Evolutionary conservation across 2,113 vertebrate genomes (phyloP), one percentile per base, ranked within the genome.

Genomic region (Galeopterus variegatus): DNA sequence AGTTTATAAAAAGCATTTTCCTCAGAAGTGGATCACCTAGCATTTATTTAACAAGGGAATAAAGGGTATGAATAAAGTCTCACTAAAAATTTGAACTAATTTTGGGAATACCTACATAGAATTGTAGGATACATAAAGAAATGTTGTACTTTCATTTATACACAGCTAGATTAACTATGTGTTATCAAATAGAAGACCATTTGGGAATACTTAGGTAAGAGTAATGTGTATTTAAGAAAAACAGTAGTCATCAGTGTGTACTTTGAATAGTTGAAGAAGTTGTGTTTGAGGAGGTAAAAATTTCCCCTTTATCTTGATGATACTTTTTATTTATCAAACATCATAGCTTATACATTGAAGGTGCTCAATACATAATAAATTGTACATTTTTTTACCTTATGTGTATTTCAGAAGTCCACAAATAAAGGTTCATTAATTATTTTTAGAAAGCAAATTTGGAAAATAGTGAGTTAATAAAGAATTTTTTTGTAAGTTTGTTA

Each of bases 361-460:
- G 23, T 84, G 80, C 62, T 87, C 8, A 80, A 1, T 54, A 60
- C 2, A 6, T 90, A 93, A 85, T 90, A 72, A 88, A 28, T 86
- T 24, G n/a, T 69, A 6, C 31, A 15, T 76, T 36, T 94, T 90
- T 96, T 36, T 17, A 4, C 21, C 21, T 89, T 50, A 41, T 85
- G 3, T 94, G 26, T 88, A 70, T 86, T 94, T 95, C 28, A 86
- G 11, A 93, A 87, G 52, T 87, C 41, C 28, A 21, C 93, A 91
- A 82, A 26, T 92, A 88, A 54, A 73, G 8, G 12, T 87, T 60
- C 89, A 50, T 41, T 88, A 67, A 15, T 92, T 81, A 14, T 83
- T 80, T 82, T 89, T 91, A 93, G 62, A 97, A 94, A 84, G 33
- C 56, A 76, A 28, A 82, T 92, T 85, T 93, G 82, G 93, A 92